Evolutionary conservation across 2,888 invertebrate species (phyloP).

Genomic region (Lingula anatina): DNA sequence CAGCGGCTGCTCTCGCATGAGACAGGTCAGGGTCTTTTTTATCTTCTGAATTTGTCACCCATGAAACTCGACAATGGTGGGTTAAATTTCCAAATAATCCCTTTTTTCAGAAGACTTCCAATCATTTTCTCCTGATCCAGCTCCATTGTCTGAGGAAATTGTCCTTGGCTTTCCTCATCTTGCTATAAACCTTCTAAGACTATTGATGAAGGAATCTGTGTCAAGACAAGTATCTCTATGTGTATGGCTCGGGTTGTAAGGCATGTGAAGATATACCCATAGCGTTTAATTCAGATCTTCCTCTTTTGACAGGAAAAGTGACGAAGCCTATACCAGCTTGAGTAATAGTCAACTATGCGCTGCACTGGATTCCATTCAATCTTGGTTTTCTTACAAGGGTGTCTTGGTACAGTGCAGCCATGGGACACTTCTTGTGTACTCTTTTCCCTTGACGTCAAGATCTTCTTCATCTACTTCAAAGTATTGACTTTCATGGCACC

Average conservation of each 20-base stretch:
- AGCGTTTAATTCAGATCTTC: background rate
- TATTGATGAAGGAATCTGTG: no score
- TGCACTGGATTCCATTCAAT: background rate
- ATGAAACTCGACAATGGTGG: no score
- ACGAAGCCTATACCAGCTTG: background rate
- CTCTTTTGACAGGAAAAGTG: conserved; percentile 2
- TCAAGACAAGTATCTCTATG: no score
- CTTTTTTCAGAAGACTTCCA: no score
- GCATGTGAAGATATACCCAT: conserved; percentile 4
- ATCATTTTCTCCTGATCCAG: background rate
- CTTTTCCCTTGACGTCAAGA: no score
- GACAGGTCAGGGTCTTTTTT: background rate
- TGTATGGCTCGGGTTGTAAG: no score
- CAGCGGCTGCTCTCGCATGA: background rate
- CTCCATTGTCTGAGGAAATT: background rate
- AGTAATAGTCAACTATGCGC: background rate
- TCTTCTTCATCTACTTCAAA: background rate
- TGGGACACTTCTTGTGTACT: no score
- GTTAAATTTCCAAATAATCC: no score
- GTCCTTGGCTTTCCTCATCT: background rate
- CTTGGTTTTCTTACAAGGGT: background rate
- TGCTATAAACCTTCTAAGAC: conserved; percentile 1
- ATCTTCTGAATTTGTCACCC: conserved; percentile 3
- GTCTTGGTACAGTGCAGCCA: no score
- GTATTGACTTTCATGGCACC: background rate